Percentiles rank a stretch among this genome's conserved stretches.
phyloP scores from a whole-genome alignment of 2,888 invertebrate genomes.

The Brachypalpus laphriformis region DNA sequence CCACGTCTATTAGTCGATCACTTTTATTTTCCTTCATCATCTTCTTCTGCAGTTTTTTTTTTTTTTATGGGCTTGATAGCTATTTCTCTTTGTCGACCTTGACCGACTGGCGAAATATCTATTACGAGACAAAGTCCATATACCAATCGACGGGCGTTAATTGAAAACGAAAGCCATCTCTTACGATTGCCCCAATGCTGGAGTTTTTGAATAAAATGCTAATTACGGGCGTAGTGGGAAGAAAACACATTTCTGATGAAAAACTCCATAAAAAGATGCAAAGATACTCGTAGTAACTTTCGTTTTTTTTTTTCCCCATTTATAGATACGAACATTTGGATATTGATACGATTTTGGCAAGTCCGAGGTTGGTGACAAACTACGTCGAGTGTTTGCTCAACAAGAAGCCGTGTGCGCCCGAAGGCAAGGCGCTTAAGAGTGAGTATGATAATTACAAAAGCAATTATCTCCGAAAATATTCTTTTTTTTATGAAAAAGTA shows the following conservation, averaged over 20 bases:
- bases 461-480: not conserved
- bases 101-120: conserved; percentile 62
- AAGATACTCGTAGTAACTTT: conserved; percentile 11
- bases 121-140: conserved; percentile 46
- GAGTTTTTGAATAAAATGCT: conserved; percentile 22
- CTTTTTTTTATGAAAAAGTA: not conserved
- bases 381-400: conserved; percentile 89
- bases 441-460: conserved; percentile 82
- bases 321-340: conserved; percentile 88
- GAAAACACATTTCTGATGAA: too few species aligned
- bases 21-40: not conserved
- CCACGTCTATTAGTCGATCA: conserved; percentile 13
- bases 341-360: conserved; percentile 87
- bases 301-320: conserved; percentile 30
- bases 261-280: not conserved
- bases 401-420: conserved; percentile 88
- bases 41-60: not conserved
- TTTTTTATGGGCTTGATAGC: not conserved
- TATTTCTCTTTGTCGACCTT: conserved; percentile 61
- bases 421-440: conserved; percentile 89
- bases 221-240: conserved; percentile 25
- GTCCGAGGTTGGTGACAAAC: conserved; percentile 87
- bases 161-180: conserved; percentile 41
- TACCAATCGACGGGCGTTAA: conserved; percentile 44
- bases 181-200: conserved; percentile 14